A percentile compares a stretch with the other conserved stretches of the same genome.
Evolutionary conservation across 2,888 invertebrate genomes (phyloP).

Genomic region (Torymus aiolomorphi): DNA sequence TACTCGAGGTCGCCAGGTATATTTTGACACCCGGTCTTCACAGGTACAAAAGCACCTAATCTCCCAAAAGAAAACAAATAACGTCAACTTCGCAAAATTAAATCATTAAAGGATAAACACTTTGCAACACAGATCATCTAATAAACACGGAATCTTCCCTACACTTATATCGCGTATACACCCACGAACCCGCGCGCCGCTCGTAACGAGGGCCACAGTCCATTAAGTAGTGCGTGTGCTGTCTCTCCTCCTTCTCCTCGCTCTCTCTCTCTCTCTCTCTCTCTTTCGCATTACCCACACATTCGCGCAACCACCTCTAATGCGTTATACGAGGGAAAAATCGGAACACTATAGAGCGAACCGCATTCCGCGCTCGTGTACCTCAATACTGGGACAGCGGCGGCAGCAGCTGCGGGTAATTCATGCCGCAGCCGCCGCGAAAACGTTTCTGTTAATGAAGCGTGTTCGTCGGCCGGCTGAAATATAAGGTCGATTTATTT

Average conservation of each 20-base stretch:
- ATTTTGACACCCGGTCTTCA: too few relatives aligned
- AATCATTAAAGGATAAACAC: neutral
- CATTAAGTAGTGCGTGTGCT: slow-evolving; percentile 69
- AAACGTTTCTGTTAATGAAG: slow-evolving; percentile 57
- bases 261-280: too few relatives aligned
- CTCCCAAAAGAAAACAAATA: too few relatives aligned
- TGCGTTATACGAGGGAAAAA: slow-evolving; percentile 65
- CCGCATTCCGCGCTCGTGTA: slow-evolving; percentile 70
- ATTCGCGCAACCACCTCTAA: slow-evolving; percentile 60
- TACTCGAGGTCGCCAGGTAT: too few relatives aligned
- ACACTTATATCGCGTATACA: slow-evolving; percentile 37
- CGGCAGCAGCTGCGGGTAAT: slow-evolving; percentile 38
- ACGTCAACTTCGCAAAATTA: too few relatives aligned
- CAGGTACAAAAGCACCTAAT: too few relatives aligned
- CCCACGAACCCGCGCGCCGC: slow-evolving; percentile 47
- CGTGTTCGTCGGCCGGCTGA: slow-evolving; percentile 50
- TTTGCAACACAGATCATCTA: neutral
- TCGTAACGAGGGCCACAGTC: slow-evolving; percentile 71
- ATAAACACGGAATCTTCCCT: slow-evolving; percentile 7
- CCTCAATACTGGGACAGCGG: slow-evolving; percentile 2
- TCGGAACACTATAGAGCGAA: slow-evolving; percentile 61
- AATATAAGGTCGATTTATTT: slow-evolving; percentile 55
- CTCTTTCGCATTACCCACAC: slow-evolving; percentile 65
- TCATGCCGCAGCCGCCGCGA: slow-evolving; percentile 41
- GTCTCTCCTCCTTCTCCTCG: slow-evolving; percentile 14